Percentiles rank a stretch among this genome's conserved stretches.
Evolutionary conservation across 2,113 vertebrate species (phyloP).

Genomic region (Laticauda laticaudata): DNA sequence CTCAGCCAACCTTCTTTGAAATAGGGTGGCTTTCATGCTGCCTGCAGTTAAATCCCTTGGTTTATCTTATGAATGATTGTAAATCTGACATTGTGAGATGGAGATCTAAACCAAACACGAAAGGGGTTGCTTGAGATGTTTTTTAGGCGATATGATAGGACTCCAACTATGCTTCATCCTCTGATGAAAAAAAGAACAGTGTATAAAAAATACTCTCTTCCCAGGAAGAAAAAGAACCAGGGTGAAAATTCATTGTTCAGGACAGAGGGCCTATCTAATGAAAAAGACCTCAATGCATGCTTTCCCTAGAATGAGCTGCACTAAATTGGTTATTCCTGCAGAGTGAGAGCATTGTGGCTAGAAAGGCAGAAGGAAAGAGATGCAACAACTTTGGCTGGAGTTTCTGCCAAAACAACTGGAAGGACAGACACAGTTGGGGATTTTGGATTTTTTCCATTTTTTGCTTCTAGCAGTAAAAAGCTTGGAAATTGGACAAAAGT

Average conservation of each 20-base stretch:
- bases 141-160: neutral
- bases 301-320: neutral
- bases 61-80: neutral
- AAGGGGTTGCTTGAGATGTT: neutral
- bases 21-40: neutral
- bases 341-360: neutral
- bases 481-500: neutral
- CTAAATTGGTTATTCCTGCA: neutral
- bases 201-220: neutral
- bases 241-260: neutral
- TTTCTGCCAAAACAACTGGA: neutral
- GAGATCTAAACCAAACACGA: neutral
- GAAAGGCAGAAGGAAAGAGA: neutral
- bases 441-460: neutral
- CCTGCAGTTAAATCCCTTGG: neutral
- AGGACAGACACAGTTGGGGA: neutral
- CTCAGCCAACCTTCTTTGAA: neutral
- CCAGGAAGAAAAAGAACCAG: neutral
- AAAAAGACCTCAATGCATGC: neutral
- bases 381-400: neutral
- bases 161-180: neutral
- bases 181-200: neutral
- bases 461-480: neutral
- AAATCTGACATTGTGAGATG: neutral
- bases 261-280: neutral